Evolutionary conservation across 1,140 invertebrate species (phyloP).

Genomic region (Bombus soroeensis): DNA sequence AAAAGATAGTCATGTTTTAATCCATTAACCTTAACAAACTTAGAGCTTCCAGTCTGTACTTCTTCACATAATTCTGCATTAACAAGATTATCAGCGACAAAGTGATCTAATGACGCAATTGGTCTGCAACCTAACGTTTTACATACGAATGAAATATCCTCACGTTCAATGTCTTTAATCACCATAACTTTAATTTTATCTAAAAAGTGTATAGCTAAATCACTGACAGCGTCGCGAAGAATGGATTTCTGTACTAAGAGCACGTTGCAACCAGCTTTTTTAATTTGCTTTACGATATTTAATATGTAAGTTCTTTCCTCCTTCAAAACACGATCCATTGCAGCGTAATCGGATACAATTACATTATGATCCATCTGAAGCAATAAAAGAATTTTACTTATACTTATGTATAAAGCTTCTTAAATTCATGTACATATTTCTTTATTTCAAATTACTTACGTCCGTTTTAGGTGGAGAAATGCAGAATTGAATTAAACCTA

Average conservation of each 20-base stretch:
- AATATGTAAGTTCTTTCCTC: constrained; percentile 99
- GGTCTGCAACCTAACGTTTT: constrained; percentile 97
- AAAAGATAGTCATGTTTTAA: neutral
- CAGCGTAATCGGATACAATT: constrained; percentile 98
- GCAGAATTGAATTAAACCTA: constrained; percentile 99
- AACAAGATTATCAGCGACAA: constrained; percentile 94
- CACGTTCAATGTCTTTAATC: constrained; percentile 98
- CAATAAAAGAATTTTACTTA: constrained; percentile 14
- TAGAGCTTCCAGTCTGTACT: constrained; percentile 93
- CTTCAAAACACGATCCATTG: constrained; percentile 99
- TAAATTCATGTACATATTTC: neutral
- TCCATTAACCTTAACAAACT: constrained; percentile 93
- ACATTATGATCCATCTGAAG: constrained; percentile 99
- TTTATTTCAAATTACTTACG: constrained; percentile 84
- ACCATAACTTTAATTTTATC: constrained; percentile 99
- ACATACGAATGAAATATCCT: constrained; percentile 98
- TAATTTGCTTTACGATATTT: constrained; percentile 99
- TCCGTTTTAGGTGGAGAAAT: constrained; percentile 99
- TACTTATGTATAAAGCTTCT: neutral
- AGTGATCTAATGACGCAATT: constrained; percentile 99
- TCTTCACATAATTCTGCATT: constrained; percentile 98
- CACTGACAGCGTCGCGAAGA: constrained; percentile 97
- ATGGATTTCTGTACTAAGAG: constrained; percentile 99
- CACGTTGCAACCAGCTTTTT: constrained; percentile 99
- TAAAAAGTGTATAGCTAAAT: constrained; percentile 98